These are phyloP conservation scores for Anguilla megastoma DNA, from an alignment of 2,797 vertebrate species.

Conservation along the genomic window DNA sequence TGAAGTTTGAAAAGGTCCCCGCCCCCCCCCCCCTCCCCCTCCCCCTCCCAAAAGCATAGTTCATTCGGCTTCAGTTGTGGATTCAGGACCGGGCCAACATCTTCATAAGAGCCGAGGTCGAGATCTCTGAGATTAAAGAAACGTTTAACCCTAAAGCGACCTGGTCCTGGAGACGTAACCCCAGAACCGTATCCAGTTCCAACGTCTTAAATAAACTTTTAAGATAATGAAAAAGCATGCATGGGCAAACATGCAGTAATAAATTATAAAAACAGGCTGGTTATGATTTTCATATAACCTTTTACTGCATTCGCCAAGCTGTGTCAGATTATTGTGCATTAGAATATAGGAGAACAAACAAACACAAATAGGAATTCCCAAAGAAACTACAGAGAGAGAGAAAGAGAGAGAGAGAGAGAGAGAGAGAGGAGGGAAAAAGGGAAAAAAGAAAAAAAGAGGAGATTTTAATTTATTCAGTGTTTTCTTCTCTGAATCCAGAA, in stretches of 20 bases:
- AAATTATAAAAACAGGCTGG: background rate
- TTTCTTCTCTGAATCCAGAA: background rate
- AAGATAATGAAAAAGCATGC: background rate
- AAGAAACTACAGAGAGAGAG: background rate
- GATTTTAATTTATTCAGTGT: background rate
- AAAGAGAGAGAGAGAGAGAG: too few relatives aligned
- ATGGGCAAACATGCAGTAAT: background rate
- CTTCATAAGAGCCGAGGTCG: constrained; percentile 56
- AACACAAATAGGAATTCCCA: background rate
- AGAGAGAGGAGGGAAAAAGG: too few relatives aligned
- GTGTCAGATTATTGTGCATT: background rate
- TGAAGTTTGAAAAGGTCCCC: constrained; percentile 58
- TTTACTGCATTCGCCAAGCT: background rate
- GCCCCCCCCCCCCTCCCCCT: constrained; percentile 54
- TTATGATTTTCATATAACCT: background rate
- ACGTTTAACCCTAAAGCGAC: constrained; percentile 74
- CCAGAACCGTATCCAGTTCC: constrained; percentile 53
- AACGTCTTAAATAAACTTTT: constrained; percentile 50
- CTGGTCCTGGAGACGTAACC: constrained; percentile 66
- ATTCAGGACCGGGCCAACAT: constrained; percentile 47
- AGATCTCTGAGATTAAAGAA: constrained; percentile 72
- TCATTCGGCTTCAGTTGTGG: constrained; percentile 45
- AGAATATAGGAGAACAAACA: background rate
- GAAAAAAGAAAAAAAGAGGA: background rate
- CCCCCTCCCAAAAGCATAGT: constrained; percentile 52